A percentile compares a stretch with the other conserved stretches of the same genome.
Evolutionary conservation across 2,797 vertebrate species (phyloP).

Genomic region (Lutjanus argentimaculatus): DNA sequence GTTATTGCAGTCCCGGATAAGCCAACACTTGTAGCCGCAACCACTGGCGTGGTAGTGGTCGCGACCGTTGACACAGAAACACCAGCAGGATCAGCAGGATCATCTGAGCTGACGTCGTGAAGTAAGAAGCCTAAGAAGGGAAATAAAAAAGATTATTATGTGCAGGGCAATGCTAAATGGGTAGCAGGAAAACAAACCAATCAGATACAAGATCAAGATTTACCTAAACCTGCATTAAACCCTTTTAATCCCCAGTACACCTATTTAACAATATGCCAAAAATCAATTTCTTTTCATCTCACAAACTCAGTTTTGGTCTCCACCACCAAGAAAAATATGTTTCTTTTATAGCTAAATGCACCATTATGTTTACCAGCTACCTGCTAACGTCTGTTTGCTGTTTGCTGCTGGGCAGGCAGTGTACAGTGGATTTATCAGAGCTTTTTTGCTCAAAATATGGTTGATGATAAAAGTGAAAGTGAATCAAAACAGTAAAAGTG

Average conservation of each 20-base stretch:
- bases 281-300: not conserved
- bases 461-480: not conserved
- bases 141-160: not conserved
- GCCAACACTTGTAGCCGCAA: accelerated
- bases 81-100: accelerated
- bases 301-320: too few species aligned
- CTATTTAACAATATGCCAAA: too few species aligned
- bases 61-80: accelerated
- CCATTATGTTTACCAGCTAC: too few species aligned
- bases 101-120: not conserved
- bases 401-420: not conserved
- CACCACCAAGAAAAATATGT: not conserved
- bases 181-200: not conserved
- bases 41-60: accelerated
- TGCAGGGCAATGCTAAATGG: too few species aligned
- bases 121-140: constrained; percentile 54
- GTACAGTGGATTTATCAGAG: not conserved
- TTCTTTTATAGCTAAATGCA: not conserved
- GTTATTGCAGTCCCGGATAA: accelerated
- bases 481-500: not conserved
- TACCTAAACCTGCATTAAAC: not conserved
- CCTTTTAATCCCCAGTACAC: too few species aligned
- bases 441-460: not conserved
- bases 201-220: not conserved
- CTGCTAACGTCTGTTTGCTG: too few species aligned